Conservation (phyloP, 2,113 vertebrate genomes). For the Ceyx cyanopectus region DNA sequence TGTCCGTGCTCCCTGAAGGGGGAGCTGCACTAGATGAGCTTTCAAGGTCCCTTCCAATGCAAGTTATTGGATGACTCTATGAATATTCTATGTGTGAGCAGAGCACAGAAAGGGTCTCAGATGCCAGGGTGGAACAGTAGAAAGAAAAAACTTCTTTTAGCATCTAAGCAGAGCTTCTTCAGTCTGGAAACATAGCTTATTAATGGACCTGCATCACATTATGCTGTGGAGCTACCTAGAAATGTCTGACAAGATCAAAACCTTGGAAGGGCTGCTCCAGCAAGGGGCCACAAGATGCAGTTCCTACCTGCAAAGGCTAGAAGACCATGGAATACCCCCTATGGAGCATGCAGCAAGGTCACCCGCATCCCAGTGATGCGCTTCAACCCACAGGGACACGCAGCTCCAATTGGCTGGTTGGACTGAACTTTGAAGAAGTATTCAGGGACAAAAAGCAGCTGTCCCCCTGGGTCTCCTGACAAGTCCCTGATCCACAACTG, state of each 20-base stretch:
- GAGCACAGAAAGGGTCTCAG: neutral
- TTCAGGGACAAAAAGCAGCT: conserved; percentile 30
- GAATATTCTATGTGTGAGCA: neutral
- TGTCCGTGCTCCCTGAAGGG: neutral
- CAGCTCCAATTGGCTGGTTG: neutral
- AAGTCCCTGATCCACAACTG: neutral
- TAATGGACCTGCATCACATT: neutral
- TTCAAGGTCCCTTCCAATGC: neutral
- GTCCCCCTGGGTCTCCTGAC: conserved; percentile 23
- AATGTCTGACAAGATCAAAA: neutral
- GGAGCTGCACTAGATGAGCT: neutral
- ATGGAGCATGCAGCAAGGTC: neutral
- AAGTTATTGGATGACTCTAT: neutral
- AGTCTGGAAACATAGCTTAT: neutral
- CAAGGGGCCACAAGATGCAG: neutral
- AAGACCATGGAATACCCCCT: fast-evolving
- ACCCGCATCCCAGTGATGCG: neutral
- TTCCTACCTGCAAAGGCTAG: neutral
- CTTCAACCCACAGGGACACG: neutral
- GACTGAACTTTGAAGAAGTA: neutral
- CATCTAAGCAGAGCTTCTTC: neutral
- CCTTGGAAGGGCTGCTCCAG: neutral
- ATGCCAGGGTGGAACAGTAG: neutral
- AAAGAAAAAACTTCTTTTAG: neutral
- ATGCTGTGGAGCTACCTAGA: neutral